These are phyloP conservation scores for Teleogryllus occipitalis DNA, from an alignment of 1,140 invertebrate species.

Conservation along the genomic window DNA sequence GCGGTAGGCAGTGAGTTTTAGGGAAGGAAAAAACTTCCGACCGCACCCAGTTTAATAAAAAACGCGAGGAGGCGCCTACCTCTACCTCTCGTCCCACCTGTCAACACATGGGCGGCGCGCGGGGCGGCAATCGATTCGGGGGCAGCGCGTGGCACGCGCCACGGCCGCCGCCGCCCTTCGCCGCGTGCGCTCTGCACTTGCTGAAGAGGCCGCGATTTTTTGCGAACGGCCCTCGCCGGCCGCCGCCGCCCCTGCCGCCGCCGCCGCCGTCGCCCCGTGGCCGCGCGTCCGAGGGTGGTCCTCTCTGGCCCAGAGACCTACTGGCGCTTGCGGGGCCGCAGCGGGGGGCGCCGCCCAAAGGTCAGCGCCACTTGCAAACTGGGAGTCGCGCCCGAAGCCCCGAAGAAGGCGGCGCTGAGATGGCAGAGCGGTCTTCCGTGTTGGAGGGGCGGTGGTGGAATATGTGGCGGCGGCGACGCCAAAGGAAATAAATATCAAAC, in stretches of 20 bases:
- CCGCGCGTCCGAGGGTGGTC: neutral
- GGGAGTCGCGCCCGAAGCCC: no score
- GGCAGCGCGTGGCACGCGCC: constrained; percentile 36
- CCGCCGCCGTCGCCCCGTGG: no score
- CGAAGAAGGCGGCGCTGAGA: no score
- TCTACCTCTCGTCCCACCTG: neutral
- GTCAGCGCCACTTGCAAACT: no score
- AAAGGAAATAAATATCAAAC: no score
- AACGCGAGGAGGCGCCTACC: neutral
- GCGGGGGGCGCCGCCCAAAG: no score
- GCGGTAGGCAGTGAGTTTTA: neutral
- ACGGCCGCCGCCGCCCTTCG: constrained; percentile 5
- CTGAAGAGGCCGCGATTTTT: neutral
- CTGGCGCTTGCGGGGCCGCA: no score
- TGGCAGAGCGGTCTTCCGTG: no score
- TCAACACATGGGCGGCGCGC: neutral
- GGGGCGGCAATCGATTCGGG: constrained; percentile 34
- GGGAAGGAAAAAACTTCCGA: constrained; percentile 8
- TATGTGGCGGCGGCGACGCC: no score
- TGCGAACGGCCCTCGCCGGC: neutral
- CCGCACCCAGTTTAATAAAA: constrained; percentile 10
- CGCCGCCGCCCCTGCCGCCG: no score
- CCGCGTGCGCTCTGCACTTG: constrained; percentile 22
- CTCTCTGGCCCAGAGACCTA: no score
- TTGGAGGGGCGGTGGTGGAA: no score